Percentiles rank a stretch among this genome's conserved stretches.
These are phyloP conservation scores for Camelus bactrianus DNA, from an alignment of 2,113 vertebrate genomes.

Conservation along the genomic window DNA sequence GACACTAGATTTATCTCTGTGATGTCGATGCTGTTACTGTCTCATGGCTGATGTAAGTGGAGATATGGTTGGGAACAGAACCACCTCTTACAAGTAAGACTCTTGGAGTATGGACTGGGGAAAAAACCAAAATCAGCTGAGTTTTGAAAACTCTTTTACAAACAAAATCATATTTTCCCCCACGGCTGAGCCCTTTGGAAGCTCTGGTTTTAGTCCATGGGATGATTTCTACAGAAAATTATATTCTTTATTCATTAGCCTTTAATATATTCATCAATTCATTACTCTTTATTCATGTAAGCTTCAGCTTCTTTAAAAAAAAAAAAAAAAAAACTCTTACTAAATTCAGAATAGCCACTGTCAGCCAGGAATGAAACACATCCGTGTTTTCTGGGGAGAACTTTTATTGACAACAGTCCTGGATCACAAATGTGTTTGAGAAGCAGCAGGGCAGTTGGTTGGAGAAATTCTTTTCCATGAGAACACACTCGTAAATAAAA, in stretches of 20 bases:
- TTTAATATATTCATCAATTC: background rate
- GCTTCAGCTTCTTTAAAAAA: background rate
- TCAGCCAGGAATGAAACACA: background rate
- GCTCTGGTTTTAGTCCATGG: background rate
- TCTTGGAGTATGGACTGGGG: background rate
- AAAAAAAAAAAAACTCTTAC: background rate
- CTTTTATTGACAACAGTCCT: background rate
- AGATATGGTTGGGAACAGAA: background rate
- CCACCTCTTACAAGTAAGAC: background rate
- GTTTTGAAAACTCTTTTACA: conserved; percentile 8
- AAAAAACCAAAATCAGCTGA: background rate
- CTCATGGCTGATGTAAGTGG: background rate
- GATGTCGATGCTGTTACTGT: background rate
- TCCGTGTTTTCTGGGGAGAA: background rate
- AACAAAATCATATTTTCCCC: background rate
- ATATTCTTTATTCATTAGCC: background rate
- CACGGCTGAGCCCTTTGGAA: background rate
- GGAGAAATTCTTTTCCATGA: background rate
- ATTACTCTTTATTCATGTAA: conserved; percentile 18
- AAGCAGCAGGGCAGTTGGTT: background rate
- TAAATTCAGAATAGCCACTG: background rate
- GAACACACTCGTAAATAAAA: background rate
- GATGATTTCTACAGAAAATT: conserved; percentile 44
- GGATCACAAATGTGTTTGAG: background rate
- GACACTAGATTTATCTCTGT: background rate